These are phyloP conservation scores for Scopus umbretta DNA, from an alignment of 2,113 vertebrate species.

Conservation along the genomic window DNA sequence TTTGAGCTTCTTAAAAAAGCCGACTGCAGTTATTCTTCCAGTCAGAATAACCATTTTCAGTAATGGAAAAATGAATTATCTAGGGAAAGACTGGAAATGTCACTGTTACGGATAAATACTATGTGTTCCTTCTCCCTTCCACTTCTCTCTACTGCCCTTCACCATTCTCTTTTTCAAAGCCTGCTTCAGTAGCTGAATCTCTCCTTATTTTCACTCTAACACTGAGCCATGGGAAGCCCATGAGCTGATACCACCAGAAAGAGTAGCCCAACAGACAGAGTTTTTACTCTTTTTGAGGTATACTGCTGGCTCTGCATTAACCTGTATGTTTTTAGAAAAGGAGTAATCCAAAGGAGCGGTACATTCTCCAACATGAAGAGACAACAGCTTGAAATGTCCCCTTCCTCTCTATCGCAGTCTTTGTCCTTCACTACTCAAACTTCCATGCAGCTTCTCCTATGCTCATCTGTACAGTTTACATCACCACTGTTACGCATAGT, in stretches of 20 bases:
- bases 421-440: background rate
- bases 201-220: background rate
- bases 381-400: background rate
- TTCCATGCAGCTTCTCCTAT: background rate
- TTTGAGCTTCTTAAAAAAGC: conserved; percentile 23
- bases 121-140: background rate
- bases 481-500: background rate
- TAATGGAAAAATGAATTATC: conserved; percentile 39
- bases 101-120: background rate
- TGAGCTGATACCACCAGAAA: background rate
- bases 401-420: background rate
- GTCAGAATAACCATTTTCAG: conserved; percentile 20
- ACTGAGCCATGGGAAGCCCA: background rate
- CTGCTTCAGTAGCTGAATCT: background rate
- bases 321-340: background rate
- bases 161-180: background rate
- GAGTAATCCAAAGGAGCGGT: background rate
- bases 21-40: conserved; percentile 23
- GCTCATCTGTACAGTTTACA: background rate
- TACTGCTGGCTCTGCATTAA: background rate
- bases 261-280: background rate
- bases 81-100: background rate
- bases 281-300: background rate
- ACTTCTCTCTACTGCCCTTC: background rate
- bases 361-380: background rate